Evolutionary conservation across 2,888 invertebrate species (phyloP), one percentile per base, ranked within the genome.

Genomic region (Dyspetes luteomarginatus): DNA sequence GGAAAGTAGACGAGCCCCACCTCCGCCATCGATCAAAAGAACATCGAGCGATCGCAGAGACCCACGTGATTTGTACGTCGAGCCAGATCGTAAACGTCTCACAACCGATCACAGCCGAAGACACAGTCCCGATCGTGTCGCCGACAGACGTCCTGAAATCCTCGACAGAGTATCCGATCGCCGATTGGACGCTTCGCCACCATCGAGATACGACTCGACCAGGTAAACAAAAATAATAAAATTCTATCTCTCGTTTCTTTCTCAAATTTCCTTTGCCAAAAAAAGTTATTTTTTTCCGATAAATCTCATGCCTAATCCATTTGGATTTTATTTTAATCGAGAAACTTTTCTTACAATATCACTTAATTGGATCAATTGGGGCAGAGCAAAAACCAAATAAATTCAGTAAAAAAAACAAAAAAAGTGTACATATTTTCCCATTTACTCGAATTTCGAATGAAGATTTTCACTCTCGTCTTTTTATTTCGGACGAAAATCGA

Each of bases 21-120:
- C 89, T 7, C 87, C 88, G 9, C 89, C 89, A 3, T 88, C 89
- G 1, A 89, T 91, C 28, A 91, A 91, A 62, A 87, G 91, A 76
- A 79, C 90, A 0, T 89, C 90, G 0, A 89, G 86, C 60, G 92
- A 92, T 55, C 86, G 91, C 62, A 86, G 91, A 45, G 91, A 91
- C 56, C 89, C 90, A 0, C 87, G 91, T 0, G 92, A 91, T 26
- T 69, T 89, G n/a, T 92, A 90, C 69, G 87, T 84, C 0, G 91
- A 92, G 50, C 89, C 91, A 0, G 92, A 92, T 3, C 86, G 92
- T 15, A 92, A 92, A 68, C 89, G 92, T 5, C 83, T 91, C n/a
- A 82, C 89, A 0, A 86, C 91, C 1, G 92, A 91, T 22, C 85
- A 87, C 74, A 87, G 86, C 43, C 88, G 91, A 4, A 86, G 91